Base-by-base conservation (phyloP, 2,113 vertebrate species). In the Catagonus wagneri region DNA sequence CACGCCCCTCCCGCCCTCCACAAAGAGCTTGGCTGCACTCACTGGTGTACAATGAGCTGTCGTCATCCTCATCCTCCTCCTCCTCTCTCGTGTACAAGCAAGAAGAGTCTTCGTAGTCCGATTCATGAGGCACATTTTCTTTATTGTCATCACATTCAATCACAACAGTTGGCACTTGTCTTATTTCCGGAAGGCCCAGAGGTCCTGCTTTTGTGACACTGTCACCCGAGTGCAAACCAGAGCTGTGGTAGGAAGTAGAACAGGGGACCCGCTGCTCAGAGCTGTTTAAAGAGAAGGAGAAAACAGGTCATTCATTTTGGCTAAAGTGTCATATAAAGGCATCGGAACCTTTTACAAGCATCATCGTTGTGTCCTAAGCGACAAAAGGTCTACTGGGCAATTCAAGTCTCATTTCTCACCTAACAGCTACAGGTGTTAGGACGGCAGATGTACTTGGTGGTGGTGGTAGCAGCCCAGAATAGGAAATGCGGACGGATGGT, bases 61-160 rank as follows among this genome's bases (percentile, higher is more conserved):
- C 98, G 13, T 99, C 99, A 3, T 99, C 99, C 2, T 99, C 99
- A 0, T 99, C 99, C 0, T 99, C 99, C 4, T 99, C 99, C 7
- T 99, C 99, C 85, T 99, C 99, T 39, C 99, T 99, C 68, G 99
- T 98, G 95, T 99, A 99, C 92, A 99, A 99, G 98, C 99, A 99
- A 97, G 99, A 99, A 95, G 99, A 98, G 94, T 99, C 99, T 98
- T 99, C 99, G 1, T 99, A 99, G 98, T 99, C 99, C 0, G 99
- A 98, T 97, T 99, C 99, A 71, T 99, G 99, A 98, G 99, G 99
- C 99, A 99, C 98, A 98, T 99, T 99, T 98, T 99, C 99, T 98
- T 99, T 99, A 98, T 99, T 99, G 76, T 99, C 99, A 96, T 99
- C 99, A 9, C 99, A 99, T 98, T 99, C 99, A 88, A 99, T 99